These are phyloP conservation scores for Coregonus sp. DNA, from an alignment of 2,797 vertebrate species.

Conservation along the genomic window DNA sequence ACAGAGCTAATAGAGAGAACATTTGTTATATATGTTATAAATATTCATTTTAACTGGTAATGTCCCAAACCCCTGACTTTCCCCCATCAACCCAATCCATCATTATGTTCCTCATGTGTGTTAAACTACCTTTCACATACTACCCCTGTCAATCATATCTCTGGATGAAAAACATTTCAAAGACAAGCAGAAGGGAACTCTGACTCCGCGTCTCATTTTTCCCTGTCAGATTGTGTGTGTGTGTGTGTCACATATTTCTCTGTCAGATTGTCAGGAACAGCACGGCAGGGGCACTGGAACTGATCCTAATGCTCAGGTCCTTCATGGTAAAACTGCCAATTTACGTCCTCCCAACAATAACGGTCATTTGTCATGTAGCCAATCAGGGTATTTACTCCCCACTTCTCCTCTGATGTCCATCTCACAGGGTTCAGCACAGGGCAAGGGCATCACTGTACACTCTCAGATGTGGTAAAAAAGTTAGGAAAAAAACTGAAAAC, in stretches of 20 bases:
- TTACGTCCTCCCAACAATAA: constrained; percentile 55
- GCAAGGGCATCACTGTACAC: constrained; percentile 56
- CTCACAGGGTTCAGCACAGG: constrained; percentile 55
- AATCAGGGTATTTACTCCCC: constrained; percentile 60
- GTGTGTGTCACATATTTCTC: constrained; percentile 25
- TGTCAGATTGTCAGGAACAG: constrained; percentile 32
- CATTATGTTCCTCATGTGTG: constrained; percentile 59
- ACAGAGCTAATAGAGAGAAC: constrained; percentile 44
- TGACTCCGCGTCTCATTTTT: constrained; percentile 31
- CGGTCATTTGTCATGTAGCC: constrained; percentile 67
- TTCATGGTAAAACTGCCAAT: constrained; percentile 65
- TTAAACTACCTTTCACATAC: constrained; percentile 62
- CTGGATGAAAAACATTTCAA: constrained; percentile 50
- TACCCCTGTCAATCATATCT: constrained; percentile 67
- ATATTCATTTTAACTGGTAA: constrained; percentile 52
- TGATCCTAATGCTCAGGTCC: constrained; percentile 45
- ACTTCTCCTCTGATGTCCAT: constrained; percentile 60
- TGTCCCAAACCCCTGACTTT: constrained; percentile 58
- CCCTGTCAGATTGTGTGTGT: background rate
- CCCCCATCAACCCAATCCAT: constrained; percentile 49
- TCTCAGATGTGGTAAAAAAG: constrained; percentile 68
- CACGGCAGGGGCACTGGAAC: constrained; percentile 30
- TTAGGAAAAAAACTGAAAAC: constrained; percentile 6
- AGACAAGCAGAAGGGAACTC: constrained; percentile 23
- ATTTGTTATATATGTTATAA: constrained; percentile 57